Evolutionary conservation across 1,140 invertebrate genomes (phyloP).

Genomic region (Bilobella aurantiaca): DNA sequence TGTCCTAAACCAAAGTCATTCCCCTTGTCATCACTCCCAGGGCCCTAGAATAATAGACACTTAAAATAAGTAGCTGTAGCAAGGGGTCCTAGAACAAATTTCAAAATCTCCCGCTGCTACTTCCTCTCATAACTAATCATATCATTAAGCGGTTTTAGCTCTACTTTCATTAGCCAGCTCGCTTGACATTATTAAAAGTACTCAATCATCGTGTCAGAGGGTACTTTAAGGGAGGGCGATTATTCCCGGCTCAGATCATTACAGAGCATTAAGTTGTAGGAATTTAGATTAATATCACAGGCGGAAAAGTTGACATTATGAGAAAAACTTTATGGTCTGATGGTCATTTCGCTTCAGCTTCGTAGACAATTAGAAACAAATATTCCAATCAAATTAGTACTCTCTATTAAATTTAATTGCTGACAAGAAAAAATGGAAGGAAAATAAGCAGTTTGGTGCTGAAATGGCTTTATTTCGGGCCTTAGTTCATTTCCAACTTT

Average conservation of each 20-base stretch:
- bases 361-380: not conserved
- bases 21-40: not conserved
- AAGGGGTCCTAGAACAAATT: not conserved
- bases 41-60: not conserved
- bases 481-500: not conserved
- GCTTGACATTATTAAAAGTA: too few species aligned
- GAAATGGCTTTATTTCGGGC: not conserved
- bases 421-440: not conserved
- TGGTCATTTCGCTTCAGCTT: not conserved
- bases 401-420: too few species aligned
- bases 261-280: not conserved
- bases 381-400: too few species aligned
- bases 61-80: not conserved
- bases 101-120: not conserved
- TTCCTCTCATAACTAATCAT: not conserved
- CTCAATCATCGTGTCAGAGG: not conserved
- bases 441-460: not conserved
- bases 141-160: not conserved
- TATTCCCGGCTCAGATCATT: not conserved
- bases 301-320: not conserved
- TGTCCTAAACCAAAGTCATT: not conserved
- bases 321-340: not conserved
- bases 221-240: not conserved
- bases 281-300: conserved; percentile 4
- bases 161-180: too few species aligned